phyloP scores from a whole-genome alignment of 2,113 vertebrate genomes.

The Gymnarchus niloticus region DNA sequence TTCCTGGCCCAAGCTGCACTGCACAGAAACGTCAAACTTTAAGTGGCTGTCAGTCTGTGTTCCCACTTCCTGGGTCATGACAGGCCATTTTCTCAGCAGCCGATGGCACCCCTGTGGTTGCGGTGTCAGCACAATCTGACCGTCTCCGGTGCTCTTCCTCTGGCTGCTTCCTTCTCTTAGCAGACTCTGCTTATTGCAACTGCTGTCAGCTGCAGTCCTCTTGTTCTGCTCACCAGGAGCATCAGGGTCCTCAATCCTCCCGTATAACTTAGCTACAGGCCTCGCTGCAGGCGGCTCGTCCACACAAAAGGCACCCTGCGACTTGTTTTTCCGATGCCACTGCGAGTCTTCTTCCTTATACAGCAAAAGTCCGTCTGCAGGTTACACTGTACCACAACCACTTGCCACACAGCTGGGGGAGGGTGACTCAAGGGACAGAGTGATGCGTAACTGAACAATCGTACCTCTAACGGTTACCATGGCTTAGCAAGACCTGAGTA shows the following conservation, averaged over 20 bases:
- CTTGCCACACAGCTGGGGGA: background rate
- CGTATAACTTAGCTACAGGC: background rate
- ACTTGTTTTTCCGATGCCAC: background rate
- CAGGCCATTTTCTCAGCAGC: constrained; percentile 24
- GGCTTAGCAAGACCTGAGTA: background rate
- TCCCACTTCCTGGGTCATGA: constrained; percentile 43
- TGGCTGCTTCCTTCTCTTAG: background rate
- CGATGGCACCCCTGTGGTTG: background rate
- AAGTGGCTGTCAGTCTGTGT: constrained; percentile 59
- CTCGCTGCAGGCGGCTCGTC: background rate
- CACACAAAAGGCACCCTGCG: background rate
- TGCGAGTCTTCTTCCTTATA: background rate
- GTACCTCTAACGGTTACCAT: background rate
- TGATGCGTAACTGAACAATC: background rate
- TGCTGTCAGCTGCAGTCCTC: background rate
- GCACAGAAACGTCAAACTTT: constrained; percentile 58
- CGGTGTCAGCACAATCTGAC: constrained; percentile 24
- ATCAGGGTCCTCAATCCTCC: background rate
- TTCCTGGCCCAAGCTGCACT: constrained; percentile 50
- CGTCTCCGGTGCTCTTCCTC: background rate
- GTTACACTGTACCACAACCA: background rate
- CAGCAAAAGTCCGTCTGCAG: background rate
- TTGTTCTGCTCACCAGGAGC: background rate
- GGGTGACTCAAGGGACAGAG: background rate
- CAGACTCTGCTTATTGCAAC: background rate